phyloP scores from a whole-genome alignment of 1,140 invertebrate species.

The Drosophila suzukii region DNA sequence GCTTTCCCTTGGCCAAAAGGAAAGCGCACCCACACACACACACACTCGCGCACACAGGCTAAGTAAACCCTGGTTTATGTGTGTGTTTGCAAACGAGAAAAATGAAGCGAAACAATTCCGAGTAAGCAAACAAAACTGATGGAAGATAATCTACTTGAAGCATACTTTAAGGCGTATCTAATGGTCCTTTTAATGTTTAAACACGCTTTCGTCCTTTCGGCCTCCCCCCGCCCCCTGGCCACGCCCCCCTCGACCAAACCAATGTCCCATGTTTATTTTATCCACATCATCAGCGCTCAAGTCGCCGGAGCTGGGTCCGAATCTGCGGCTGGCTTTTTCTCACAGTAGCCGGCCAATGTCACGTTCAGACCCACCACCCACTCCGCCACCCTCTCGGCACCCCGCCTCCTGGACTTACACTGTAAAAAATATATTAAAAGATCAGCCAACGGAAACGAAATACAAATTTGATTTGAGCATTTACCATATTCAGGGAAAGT shows the following conservation, averaged over 20 bases:
- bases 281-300: conserved; percentile 79
- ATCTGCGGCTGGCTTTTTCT: conserved; percentile 42
- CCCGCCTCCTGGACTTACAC: neutral
- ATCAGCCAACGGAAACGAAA: too few relatives aligned
- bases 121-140: conserved; percentile 83
- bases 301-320: conserved; percentile 26
- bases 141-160: conserved; percentile 84
- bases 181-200: conserved; percentile 84
- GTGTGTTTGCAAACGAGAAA: conserved; percentile 77
- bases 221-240: neutral
- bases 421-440: too few relatives aligned
- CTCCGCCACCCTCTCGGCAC: conserved; percentile 3
- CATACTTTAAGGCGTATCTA: conserved; percentile 84
- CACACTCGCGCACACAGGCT: conserved; percentile 22
- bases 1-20: conserved; percentile 40
- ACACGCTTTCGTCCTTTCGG: conserved; percentile 66
- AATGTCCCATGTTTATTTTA: conserved; percentile 82
- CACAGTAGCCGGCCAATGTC: conserved; percentile 49
- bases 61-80: conserved; percentile 55
- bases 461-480: neutral
- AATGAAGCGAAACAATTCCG: conserved; percentile 82
- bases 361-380: conserved; percentile 24
- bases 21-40: conserved; percentile 36
- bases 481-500: too few relatives aligned
- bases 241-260: conserved; percentile 39